Conservation (phyloP, 1,140 invertebrate genomes). For the Hestina assimilis region DNA sequence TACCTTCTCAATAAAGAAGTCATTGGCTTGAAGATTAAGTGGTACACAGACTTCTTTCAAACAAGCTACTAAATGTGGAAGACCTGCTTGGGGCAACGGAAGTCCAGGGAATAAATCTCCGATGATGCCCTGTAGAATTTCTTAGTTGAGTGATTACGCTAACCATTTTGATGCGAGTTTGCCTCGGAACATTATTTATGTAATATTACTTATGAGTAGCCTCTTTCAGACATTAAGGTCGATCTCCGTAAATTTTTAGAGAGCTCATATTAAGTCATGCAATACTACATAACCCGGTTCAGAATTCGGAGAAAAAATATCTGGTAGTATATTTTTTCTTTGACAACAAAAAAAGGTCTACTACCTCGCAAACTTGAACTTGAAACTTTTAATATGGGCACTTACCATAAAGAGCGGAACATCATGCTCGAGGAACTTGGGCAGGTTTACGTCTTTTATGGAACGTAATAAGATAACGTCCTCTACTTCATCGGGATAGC, state of each 20-base stretch:
- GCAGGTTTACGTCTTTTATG: conserved; percentile 96
- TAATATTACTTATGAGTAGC: too few species aligned
- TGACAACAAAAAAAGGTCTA: too few species aligned
- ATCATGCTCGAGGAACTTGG: conserved; percentile 94
- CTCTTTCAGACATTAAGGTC: too few species aligned
- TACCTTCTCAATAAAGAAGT: conserved; percentile 91
- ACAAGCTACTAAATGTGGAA: conserved; percentile 78
- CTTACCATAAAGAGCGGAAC: conserved; percentile 89
- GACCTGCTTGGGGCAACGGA: conserved; percentile 83
- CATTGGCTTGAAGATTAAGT: conserved; percentile 90
- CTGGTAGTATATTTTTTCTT: too few species aligned
- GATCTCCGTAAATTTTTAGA: too few species aligned
- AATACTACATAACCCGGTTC: too few species aligned
- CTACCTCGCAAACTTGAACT: too few species aligned
- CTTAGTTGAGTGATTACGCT: background rate
- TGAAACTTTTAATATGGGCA: background rate
- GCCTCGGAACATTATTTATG: too few species aligned
- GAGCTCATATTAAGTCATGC: too few species aligned
- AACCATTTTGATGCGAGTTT: background rate
- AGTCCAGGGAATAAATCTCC: conserved; percentile 95
- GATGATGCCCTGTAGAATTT: conserved; percentile 86
- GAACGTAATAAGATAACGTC: conserved; percentile 91
- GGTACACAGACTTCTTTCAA: conserved; percentile 83
- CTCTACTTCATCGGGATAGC: conserved; percentile 91
- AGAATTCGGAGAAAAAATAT: too few species aligned